phyloP scores from a whole-genome alignment of 2,888 invertebrate species.

The Leptothorax acervorum region DNA sequence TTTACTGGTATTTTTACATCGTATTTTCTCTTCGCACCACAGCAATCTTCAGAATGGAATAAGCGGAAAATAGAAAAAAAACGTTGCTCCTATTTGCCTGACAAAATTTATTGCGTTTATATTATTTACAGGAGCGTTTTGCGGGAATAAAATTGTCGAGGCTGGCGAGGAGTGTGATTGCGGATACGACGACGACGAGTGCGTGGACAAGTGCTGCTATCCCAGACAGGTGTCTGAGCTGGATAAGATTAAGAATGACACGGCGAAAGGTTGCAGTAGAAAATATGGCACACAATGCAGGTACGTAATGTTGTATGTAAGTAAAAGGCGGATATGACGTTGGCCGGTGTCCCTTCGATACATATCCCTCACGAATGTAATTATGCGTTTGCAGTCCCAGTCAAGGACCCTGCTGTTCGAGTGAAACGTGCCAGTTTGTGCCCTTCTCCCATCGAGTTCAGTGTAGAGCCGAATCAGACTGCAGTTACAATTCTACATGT shows the following conservation, averaged over 20 bases:
- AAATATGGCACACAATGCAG: slow-evolving; percentile 93
- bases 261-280: slow-evolving; percentile 93
- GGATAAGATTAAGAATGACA: slow-evolving; percentile 89
- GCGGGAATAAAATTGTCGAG: slow-evolving; percentile 99
- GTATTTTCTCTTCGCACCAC: not conserved
- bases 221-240: slow-evolving; percentile 91
- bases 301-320: slow-evolving; percentile 82
- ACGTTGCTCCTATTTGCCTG: not conserved
- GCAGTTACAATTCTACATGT: slow-evolving; percentile 95
- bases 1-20: slow-evolving; percentile 89
- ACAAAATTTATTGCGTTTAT: slow-evolving; percentile 58
- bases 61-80: slow-evolving; percentile 3
- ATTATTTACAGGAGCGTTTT: slow-evolving; percentile 96
- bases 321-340: not conserved
- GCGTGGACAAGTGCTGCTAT: slow-evolving; percentile 97
- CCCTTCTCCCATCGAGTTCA: slow-evolving; percentile 88
- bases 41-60: not conserved
- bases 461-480: slow-evolving; percentile 95
- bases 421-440: slow-evolving; percentile 92
- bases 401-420: slow-evolving; percentile 98
- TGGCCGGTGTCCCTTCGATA: not conserved
- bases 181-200: slow-evolving; percentile 96
- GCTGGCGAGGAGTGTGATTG: slow-evolving; percentile 99
- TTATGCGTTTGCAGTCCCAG: slow-evolving; percentile 91
- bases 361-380: slow-evolving; percentile 23